A percentile compares a stretch with the other conserved stretches of the same genome.
Conservation (phyloP, 2,113 vertebrate species). For the Menidia beryllina region DNA sequence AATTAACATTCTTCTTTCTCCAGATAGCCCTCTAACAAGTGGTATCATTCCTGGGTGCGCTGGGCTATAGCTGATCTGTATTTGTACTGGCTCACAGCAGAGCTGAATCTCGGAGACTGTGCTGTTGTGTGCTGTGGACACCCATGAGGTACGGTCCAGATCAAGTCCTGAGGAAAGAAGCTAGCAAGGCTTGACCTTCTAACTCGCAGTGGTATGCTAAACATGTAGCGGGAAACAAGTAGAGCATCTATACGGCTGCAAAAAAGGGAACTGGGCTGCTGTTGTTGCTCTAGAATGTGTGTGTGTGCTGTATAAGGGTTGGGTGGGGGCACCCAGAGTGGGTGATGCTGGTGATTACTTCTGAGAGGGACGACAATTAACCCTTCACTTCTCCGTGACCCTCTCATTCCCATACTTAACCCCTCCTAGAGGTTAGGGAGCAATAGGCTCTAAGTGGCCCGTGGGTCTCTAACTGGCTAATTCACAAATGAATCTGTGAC, state of each 20-base stretch:
- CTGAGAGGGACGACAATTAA: constrained; percentile 80
- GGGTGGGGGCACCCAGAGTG: constrained; percentile 25
- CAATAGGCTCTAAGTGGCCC: constrained; percentile 71
- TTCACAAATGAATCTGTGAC: constrained; percentile 57
- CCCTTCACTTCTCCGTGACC: constrained; percentile 70
- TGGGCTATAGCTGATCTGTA: neutral
- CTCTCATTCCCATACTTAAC: constrained; percentile 77
- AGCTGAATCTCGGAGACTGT: constrained; percentile 45
- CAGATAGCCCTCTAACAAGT: constrained; percentile 24
- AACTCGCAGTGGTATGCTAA: constrained; percentile 71
- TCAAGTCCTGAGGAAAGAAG: constrained; percentile 30
- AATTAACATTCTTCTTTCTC: constrained; percentile 69
- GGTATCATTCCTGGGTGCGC: constrained; percentile 14
- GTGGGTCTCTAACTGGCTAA: constrained; percentile 54
- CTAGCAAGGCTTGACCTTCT: constrained; percentile 68
- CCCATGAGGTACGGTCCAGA: constrained; percentile 48
- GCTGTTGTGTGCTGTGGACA: constrained; percentile 55
- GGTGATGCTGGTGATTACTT: constrained; percentile 77
- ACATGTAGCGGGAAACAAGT: constrained; percentile 74
- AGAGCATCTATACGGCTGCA: constrained; percentile 67
- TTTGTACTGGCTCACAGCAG: constrained; percentile 9
- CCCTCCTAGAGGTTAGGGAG: constrained; percentile 58
- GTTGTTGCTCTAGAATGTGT: constrained; percentile 36
- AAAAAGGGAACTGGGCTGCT: constrained; percentile 46
- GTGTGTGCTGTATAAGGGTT: constrained; percentile 22